Evolutionary conservation across 37 sponge, comb jelly and placozoan species (phyloP).

Genomic region (Diacarnus erythraeanus): DNA sequence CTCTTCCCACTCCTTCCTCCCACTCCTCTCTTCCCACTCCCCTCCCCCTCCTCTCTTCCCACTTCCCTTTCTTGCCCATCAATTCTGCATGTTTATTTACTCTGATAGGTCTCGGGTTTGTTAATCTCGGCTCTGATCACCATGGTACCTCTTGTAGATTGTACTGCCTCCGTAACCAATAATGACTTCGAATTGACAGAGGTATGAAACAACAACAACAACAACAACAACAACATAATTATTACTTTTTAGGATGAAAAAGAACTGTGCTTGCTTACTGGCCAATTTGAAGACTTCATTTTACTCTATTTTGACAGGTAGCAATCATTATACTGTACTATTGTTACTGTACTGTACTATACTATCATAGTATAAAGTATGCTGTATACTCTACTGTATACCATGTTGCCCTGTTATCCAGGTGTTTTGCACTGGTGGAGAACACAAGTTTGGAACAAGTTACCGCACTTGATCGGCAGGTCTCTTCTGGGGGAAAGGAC

Average conservation of each 20-base stretch:
- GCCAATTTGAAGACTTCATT: slow-evolving; percentile 86
- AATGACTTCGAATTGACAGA: slow-evolving; percentile 53
- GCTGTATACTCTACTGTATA: not conserved
- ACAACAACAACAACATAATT: not conserved
- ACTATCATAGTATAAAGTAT: not conserved
- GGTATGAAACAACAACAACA: slow-evolving; percentile 20
- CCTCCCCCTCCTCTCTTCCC: too few species aligned
- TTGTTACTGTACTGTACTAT: not conserved
- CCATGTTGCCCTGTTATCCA: not conserved
- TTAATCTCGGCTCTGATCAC: slow-evolving; percentile 54
- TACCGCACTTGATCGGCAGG: slow-evolving; percentile 27
- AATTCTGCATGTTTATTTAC: too few species aligned
- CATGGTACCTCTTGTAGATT: slow-evolving; percentile 85
- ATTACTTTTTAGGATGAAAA: slow-evolving; percentile 47
- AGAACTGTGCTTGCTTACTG: slow-evolving; percentile 70
- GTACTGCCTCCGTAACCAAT: slow-evolving; percentile 44
- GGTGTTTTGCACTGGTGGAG: slow-evolving; percentile 81
- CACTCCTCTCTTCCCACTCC: too few species aligned
- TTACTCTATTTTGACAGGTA: slow-evolving; percentile 78
- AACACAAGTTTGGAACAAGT: slow-evolving; percentile 54
- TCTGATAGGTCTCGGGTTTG: slow-evolving; percentile 53
- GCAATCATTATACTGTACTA: not conserved
- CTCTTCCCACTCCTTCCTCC: too few species aligned
- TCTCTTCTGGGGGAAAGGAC: slow-evolving; percentile 4
- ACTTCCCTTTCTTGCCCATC: too few species aligned